phyloP scores from a whole-genome alignment of 2,888 invertebrate species.

The Kuschelorhynchus macadamiae region DNA sequence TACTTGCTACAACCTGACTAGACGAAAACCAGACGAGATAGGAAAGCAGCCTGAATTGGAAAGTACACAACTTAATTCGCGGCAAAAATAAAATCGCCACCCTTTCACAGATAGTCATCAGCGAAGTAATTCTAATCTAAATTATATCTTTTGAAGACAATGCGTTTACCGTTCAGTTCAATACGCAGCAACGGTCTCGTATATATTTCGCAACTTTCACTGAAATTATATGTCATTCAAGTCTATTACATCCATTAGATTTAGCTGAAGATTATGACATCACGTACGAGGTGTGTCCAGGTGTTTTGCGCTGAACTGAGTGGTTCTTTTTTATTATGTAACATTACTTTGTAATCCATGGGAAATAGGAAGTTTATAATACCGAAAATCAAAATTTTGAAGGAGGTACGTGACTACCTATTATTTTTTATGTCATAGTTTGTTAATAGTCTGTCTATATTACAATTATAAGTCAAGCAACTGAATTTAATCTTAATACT shows the following conservation, averaged over 20 bases:
- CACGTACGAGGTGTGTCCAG: background rate
- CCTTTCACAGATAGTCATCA: constrained; percentile 36
- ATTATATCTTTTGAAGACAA: constrained; percentile 36
- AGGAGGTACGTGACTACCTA: too few species aligned
- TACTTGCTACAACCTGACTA: too few species aligned
- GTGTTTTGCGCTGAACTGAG: too few species aligned
- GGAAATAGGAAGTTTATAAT: too few species aligned
- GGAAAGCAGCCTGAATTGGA: constrained; percentile 14
- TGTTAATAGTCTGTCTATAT: too few species aligned
- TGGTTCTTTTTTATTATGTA: too few species aligned
- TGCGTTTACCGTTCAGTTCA: constrained; percentile 26
- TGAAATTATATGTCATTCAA: constrained; percentile 22
- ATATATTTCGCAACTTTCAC: constrained; percentile 41
- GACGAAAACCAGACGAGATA: too few species aligned
- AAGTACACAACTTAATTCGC: constrained; percentile 6
- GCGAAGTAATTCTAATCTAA: constrained; percentile 32
- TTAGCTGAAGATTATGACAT: background rate
- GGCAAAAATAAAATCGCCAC: constrained; percentile 27
- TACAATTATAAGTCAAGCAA: too few species aligned
- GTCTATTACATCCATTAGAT: constrained; percentile 9
- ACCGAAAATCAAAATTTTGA: too few species aligned
- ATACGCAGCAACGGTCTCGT: constrained; percentile 21
- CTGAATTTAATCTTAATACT: too few species aligned
- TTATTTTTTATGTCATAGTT: too few species aligned
- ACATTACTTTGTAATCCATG: too few species aligned